Evolutionary conservation across 2,888 invertebrate genomes (phyloP), one percentile per base, ranked within the genome.

Genomic region (Luffia ferchaultella): DNA sequence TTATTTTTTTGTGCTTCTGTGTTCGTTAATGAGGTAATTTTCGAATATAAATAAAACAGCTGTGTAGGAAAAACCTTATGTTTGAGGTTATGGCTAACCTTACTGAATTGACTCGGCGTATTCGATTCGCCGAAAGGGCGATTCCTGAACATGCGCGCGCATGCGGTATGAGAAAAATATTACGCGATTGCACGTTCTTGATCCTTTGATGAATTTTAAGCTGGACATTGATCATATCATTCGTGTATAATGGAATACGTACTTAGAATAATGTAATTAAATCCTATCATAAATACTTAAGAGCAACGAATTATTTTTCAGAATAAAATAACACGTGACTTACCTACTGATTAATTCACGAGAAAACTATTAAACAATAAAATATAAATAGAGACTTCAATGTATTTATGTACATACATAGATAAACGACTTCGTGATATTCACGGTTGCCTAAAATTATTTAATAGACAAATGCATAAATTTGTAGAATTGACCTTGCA

Each of bases 31-130:
- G 57, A 61, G 42, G 12, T 62, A 62, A 61, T 63, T 62, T 60
- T 55, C 62, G 54, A 58, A 53, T 59, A 56, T 60, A 58, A 58
- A 60, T 53, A 58, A 59, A 79, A 76, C 82, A 82, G 82, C 82
- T 82, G 82, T 77, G n/a, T n/a, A n/a, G n/a, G n/a, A n/a, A n/a
- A n/a, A n/a, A n/a, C 79, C 62, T 50, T 59, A 56, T 56, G 57
- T 75, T 78, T 73, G 69, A 82, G 82, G 80, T 82, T 82, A 82
- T 68, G 72, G 72, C 68, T 7, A 30, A 68, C n/a, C n/a, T n/a
- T n/a, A n/a, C n/a, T n/a, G n/a, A n/a, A n/a, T 68, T 73, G 74
- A 76, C 75, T 75, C 30, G 63, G 67, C 67, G 58, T 62, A 76
- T 76, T 80, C 82, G 67, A 82, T 82, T 74, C 54, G 58, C 58